Percentiles rank a stretch among this genome's conserved stretches.
phyloP scores from a whole-genome alignment of 2,797 vertebrate genomes.

The Parauchenoglanis ngamensis region DNA sequence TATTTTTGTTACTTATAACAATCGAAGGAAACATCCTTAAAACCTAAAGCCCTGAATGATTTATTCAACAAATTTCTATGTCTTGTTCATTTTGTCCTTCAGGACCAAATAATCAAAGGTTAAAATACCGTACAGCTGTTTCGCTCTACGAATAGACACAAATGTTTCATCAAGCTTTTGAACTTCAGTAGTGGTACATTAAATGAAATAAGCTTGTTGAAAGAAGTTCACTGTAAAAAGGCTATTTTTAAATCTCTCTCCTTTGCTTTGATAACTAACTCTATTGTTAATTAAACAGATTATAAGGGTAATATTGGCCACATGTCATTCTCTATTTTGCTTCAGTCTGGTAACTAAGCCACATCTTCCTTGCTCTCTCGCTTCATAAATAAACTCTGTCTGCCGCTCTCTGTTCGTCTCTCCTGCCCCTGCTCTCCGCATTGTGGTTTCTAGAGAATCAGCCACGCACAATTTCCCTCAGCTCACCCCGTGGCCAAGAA shows the following conservation, averaged over 20 bases:
- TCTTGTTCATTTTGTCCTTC: not conserved
- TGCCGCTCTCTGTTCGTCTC: constrained; percentile 34
- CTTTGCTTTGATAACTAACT: not conserved
- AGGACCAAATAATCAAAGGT: constrained; percentile 4
- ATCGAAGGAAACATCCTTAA: not conserved
- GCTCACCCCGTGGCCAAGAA: constrained; percentile 26
- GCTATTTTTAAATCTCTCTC: not conserved
- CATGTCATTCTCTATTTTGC: constrained; percentile 29
- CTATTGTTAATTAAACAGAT: constrained; percentile 21
- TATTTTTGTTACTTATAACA: not conserved
- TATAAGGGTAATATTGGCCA: not conserved
- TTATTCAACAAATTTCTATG: not conserved
- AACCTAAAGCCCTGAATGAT: not conserved
- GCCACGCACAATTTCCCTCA: constrained; percentile 46
- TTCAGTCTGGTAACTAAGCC: constrained; percentile 33
- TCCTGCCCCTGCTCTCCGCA: constrained; percentile 26
- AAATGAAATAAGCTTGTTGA: not conserved
- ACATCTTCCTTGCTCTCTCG: constrained; percentile 29
- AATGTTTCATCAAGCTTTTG: constrained; percentile 16
- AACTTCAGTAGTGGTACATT: not conserved
- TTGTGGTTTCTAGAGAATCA: constrained; percentile 33
- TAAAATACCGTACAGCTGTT: not conserved
- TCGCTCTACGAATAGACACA: not conserved
- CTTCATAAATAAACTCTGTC: constrained; percentile 54
- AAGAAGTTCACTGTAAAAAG: constrained; percentile 3